A percentile compares a stretch with the other conserved stretches of the same genome.
Evolutionary conservation across 2,797 vertebrate genomes (phyloP).

Genomic region (Masticophis lateralis): DNA sequence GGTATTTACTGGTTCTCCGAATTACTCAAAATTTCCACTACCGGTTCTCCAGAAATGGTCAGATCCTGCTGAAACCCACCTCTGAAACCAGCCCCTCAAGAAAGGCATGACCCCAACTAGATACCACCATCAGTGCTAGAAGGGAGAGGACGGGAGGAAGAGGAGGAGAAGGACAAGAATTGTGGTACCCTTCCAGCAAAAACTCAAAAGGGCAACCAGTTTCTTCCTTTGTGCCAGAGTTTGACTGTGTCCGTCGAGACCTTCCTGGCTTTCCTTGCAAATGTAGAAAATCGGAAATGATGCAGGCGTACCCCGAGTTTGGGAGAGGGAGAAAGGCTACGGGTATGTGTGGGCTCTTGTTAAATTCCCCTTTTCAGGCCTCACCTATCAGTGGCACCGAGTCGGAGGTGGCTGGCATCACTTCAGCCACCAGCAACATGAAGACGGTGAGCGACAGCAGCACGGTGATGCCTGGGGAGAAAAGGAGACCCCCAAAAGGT

Average conservation of each 20-base stretch:
- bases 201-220: neutral
- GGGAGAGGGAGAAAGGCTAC: neutral
- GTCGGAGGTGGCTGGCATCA: slow-evolving; percentile 85
- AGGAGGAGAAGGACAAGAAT: too few species aligned
- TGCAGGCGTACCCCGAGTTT: neutral
- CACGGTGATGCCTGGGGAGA: slow-evolving; percentile 55
- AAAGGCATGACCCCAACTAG: neutral
- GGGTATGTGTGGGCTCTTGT: too few species aligned
- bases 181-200: neutral
- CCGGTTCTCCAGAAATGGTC: too few species aligned
- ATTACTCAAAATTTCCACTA: too few species aligned
- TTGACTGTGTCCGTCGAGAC: neutral
- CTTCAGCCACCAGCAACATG: slow-evolving; percentile 85
- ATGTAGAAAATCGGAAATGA: neutral
- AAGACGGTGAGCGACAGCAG: slow-evolving; percentile 83
- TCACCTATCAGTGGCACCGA: slow-evolving; percentile 82
- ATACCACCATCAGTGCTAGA: too few species aligned
- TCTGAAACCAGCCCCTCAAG: neutral
- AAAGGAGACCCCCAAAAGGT: neutral
- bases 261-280: neutral
- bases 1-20: too few species aligned
- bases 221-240: neutral
- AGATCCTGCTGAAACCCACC: too few species aligned
- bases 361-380: neutral
- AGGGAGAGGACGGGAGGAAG: too few species aligned